Conservation (phyloP, 2,888 invertebrate genomes). For the Drosophila suboccidentalis region DNA sequence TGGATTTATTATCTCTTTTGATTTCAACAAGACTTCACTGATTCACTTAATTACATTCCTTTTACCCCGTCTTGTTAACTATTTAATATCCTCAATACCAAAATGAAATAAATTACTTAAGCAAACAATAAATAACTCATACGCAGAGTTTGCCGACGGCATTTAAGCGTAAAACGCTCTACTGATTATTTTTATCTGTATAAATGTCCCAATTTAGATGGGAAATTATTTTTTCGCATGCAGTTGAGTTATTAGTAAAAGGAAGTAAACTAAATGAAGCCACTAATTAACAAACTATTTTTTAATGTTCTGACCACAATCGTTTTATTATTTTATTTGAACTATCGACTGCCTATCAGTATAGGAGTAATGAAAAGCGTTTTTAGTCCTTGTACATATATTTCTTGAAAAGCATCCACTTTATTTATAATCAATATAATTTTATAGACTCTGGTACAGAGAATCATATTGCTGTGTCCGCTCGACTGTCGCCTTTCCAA, state of each 20-base stretch:
- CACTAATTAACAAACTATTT: too few species aligned
- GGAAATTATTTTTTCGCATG: background rate
- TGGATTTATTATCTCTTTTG: too few species aligned
- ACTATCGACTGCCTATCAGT: too few species aligned
- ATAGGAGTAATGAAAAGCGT: too few species aligned
- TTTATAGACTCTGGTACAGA: background rate
- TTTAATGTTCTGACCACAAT: too few species aligned
- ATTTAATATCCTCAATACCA: background rate
- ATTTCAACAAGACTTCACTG: too few species aligned
- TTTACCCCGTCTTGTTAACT: too few species aligned
- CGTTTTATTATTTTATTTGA: too few species aligned
- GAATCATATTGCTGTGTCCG: background rate
- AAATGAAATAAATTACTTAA: background rate
- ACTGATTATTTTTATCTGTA: slow-evolving; percentile 37
- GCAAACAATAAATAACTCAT: slow-evolving; percentile 63
- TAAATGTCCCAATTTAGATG: background rate
- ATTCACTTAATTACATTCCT: too few species aligned
- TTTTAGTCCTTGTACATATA: too few species aligned
- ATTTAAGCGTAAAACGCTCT: slow-evolving; percentile 47
- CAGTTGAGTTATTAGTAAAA: background rate
- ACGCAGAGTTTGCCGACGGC: slow-evolving; percentile 56
- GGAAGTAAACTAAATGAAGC: background rate
- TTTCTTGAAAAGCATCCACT: too few species aligned
- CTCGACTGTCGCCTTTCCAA: background rate
- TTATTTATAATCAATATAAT: too few species aligned